Evolutionary conservation across 2,888 invertebrate genomes (phyloP), one percentile per base, ranked within the genome.

Genomic region (Chrysolina haemoptera): DNA sequence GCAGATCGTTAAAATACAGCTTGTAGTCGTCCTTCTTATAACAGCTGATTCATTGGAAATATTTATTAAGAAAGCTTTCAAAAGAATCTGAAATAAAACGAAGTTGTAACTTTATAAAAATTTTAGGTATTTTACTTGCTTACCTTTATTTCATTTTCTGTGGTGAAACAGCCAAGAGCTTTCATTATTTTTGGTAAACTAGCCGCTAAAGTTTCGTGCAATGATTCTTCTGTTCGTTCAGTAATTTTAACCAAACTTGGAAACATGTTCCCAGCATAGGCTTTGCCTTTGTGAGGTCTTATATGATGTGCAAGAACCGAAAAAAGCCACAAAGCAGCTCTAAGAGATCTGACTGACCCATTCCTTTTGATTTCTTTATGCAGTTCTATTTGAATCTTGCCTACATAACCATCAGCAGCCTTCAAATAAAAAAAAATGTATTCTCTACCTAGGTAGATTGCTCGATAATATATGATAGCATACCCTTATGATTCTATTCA

Each of bases 311-410:
- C 92, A 79, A 96, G 90, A 82, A 94, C 91, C 0, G 94, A 92
- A 88, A 96, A 96, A 75, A 94, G 89, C 89, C 91, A 92, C 5
- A 96, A 88, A 40, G 96, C 95, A 64, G 94, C 94, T 79, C 94
- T 89, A 63, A 96, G 86, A 43, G 93, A 92, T 74, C 95, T 90
- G 0, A 92, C 90, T 48, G 90, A 85, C 4, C 94, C 94, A 87
- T 95, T 95, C 84, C 93, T 93, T 86, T 95, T 94, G 62, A 96
- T 94, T 88, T 94, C 95, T 80, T 94, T 94, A 84, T 94, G 95
- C 59, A 96, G 88, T 86, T 95, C 95, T 83, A 95, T 92, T 83
- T 94, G 93, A 70, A 96, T 90, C 83, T 94, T 92, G 35, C 93
- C 92, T 12, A 94, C 90, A 79, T 93, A 92, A 20, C 91, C 91